Evolutionary conservation across 1,140 invertebrate genomes (phyloP), one percentile per base, ranked within the genome.

Genomic region (Hestina assimilis): DNA sequence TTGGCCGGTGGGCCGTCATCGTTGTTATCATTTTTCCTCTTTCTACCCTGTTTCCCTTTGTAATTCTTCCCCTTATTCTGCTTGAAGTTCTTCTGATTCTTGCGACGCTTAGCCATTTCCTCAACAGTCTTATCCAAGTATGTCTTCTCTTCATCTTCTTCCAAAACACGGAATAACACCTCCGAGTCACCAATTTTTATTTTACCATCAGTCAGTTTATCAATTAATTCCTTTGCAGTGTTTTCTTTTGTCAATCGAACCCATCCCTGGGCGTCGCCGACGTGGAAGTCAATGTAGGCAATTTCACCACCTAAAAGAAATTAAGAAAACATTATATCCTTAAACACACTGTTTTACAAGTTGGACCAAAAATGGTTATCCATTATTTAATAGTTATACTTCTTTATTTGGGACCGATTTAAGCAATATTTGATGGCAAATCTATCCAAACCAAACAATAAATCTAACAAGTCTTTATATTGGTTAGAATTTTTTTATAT

Each of bases 231-330:
- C 52, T 92, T 91, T 1, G 94, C 95, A 17, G 90, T 76, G 72
- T 94, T 91, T 70, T 94, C 93, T 62, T 92, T 92, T 6, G 90
- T 80, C 12, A 96, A 85, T 35, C 95, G 89, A 7, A 96, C 87
- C 75, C 92, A 93, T 6, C 94, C 95, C 68, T 93, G 90, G 0
- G 90, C 83, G 58, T 96, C 91, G 5, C 95, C 95, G 51, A 91
- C 91, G 57, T 91, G 92, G 72, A 92, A 96, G 66, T 96, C 94
- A 54, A 96, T 90, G 79, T 91, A 96, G 1, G 92, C 93, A 14
- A 96, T 90, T 55, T 92, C 90, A 2, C 87, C 90, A 42, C 91
- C 92, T 79, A 21, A 8, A 50, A 38, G 17, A 19, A 19, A 38
- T 28, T 28, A n/a, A 9, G n/a, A 3, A 7, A 6, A 28, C n/a